These are phyloP conservation scores for Corydoras maculifer DNA, from an alignment of 2,113 vertebrate genomes.

Conservation along the genomic window DNA sequence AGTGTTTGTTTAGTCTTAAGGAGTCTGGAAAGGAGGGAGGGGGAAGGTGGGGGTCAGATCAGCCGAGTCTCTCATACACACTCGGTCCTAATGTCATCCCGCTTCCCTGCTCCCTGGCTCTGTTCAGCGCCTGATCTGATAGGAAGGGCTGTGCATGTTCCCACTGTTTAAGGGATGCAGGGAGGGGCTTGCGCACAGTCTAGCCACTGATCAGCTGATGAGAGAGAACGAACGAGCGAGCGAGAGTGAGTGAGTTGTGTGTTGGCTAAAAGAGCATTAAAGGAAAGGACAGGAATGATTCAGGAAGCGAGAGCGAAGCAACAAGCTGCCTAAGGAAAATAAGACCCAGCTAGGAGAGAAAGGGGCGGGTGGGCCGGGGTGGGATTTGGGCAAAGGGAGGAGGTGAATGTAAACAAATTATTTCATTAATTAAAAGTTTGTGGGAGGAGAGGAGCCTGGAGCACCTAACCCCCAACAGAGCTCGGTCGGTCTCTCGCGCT, in stretches of 20 bases:
- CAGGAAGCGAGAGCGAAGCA: neutral
- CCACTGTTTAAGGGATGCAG: slow-evolving; percentile 44
- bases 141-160: slow-evolving; percentile 29
- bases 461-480: slow-evolving; percentile 10
- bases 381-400: slow-evolving; percentile 48
- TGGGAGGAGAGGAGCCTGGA: slow-evolving; percentile 48
- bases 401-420: slow-evolving; percentile 67
- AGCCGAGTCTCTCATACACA: slow-evolving; percentile 32
- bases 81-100: slow-evolving; percentile 6
- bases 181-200: slow-evolving; percentile 53
- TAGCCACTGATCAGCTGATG: slow-evolving; percentile 59
- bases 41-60: slow-evolving; percentile 40
- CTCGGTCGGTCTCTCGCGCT: slow-evolving; percentile 23
- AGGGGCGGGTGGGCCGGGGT: slow-evolving; percentile 45
- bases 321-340: neutral
- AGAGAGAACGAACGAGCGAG: slow-evolving; percentile 15
- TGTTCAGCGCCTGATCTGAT: neutral
- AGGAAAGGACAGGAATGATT: slow-evolving; percentile 14
- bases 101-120: slow-evolving; percentile 14
- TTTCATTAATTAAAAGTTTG: slow-evolving; percentile 58
- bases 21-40: slow-evolving; percentile 32
- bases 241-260: slow-evolving; percentile 7
- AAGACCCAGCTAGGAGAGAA: slow-evolving; percentile 26
- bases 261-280: slow-evolving; percentile 10
- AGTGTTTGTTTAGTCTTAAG: slow-evolving; percentile 62